Evolutionary conservation across 1,140 invertebrate genomes (phyloP).

Genomic region (Papilio helenus): DNA sequence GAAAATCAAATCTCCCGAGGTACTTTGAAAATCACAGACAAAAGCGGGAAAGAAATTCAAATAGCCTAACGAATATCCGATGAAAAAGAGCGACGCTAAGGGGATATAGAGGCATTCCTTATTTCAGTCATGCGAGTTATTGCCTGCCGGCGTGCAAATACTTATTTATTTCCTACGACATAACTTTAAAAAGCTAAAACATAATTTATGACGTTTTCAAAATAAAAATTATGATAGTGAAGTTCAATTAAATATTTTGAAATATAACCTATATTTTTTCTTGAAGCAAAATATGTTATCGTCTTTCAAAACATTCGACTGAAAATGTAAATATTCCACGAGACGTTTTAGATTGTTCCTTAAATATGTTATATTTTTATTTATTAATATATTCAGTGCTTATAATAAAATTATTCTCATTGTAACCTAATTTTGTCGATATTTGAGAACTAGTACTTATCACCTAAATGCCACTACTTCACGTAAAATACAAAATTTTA

Average conservation of each 20-base stretch:
- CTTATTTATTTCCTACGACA: neutral
- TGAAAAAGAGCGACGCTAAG: neutral
- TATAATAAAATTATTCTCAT: too few species aligned
- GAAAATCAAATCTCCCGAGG: neutral
- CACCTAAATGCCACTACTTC: too few species aligned
- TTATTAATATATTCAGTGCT: too few species aligned
- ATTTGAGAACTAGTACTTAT: too few species aligned
- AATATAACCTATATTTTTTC: too few species aligned
- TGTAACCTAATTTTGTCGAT: too few species aligned
- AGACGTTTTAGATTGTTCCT: neutral
- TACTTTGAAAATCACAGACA: conserved; percentile 23
- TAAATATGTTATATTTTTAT: neutral
- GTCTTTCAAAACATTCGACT: too few species aligned
- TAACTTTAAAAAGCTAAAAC: neutral
- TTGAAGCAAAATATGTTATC: too few species aligned
- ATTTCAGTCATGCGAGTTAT: conserved; percentile 12
- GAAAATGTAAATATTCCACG: neutral
- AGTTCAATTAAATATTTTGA: neutral
- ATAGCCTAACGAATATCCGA: conserved; percentile 26
- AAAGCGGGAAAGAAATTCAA: conserved; percentile 7
- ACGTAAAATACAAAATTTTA: too few species aligned
- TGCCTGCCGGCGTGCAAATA: neutral
- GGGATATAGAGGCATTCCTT: neutral
- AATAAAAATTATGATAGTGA: neutral
- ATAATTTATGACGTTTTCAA: neutral